Conservation (phyloP, 2,113 vertebrate species). For the Pteronura brasiliensis region DNA sequence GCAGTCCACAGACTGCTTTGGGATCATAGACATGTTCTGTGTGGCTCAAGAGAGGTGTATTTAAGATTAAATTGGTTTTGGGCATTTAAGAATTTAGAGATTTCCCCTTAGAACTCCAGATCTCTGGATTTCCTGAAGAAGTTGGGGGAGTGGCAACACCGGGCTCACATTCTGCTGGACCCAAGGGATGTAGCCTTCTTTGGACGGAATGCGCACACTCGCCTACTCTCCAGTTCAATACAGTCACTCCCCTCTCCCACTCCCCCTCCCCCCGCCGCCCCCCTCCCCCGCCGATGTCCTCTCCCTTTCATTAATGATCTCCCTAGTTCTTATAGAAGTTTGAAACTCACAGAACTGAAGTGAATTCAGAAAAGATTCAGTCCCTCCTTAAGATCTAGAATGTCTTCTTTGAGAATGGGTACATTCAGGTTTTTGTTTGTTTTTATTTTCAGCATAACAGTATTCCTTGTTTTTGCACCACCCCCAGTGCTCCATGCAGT, state of each 20-base stretch:
- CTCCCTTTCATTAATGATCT: not conserved
- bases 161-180: not conserved
- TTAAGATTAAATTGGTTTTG: not conserved
- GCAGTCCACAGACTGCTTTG: not conserved
- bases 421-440: not conserved
- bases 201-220: not conserved
- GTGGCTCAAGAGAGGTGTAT: not conserved
- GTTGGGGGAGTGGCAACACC: not conserved
- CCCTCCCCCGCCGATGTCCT: too few species aligned
- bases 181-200: not conserved
- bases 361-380: not conserved
- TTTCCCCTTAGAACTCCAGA: not conserved
- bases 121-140: not conserved
- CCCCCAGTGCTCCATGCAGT: too few species aligned
- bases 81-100: not conserved
- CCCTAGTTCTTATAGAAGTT: not conserved
- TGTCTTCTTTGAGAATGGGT: not conserved
- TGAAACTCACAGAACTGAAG: not conserved
- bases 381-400: not conserved
- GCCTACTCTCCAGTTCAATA: not conserved
- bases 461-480: too few species aligned
- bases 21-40: not conserved
- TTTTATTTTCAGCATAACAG: too few species aligned
- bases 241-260: not conserved
- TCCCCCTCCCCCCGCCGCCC: too few species aligned